These are phyloP conservation scores for Ictalurus punctatus DNA, from an alignment of 2,113 vertebrate genomes.

Conservation along the genomic window DNA sequence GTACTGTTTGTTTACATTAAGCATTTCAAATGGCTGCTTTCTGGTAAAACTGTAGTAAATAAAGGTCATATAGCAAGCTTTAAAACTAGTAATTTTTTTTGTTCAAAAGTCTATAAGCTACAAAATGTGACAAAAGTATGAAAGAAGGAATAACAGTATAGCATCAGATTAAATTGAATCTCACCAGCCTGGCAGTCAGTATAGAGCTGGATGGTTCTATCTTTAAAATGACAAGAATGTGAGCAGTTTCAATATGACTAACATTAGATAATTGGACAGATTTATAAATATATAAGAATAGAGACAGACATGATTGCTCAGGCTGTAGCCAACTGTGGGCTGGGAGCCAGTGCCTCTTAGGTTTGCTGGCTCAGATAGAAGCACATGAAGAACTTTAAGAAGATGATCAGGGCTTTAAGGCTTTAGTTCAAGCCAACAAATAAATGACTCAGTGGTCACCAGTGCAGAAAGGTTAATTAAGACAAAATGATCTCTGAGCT, in stretches of 20 bases:
- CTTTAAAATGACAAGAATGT: constrained; percentile 15
- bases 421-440: constrained; percentile 4
- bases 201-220: constrained; percentile 5
- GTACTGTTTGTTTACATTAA: neutral
- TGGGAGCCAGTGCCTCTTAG: constrained; percentile 11
- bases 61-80: neutral
- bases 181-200: constrained; percentile 16
- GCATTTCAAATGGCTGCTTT: neutral
- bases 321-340: constrained; percentile 28
- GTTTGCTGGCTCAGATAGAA: neutral
- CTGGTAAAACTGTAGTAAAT: neutral
- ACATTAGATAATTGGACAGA: constrained; percentile 34
- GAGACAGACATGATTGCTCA: neutral
- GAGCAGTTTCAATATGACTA: constrained; percentile 32
- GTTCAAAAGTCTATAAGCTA: neutral
- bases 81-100: neutral
- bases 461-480: neutral
- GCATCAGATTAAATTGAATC: constrained; percentile 5
- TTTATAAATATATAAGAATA: constrained; percentile 20
- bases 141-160: neutral
- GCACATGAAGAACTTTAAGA: neutral
- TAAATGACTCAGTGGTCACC: constrained; percentile 2
- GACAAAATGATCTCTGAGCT: neutral
- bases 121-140: neutral
- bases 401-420: neutral